Evolutionary conservation across 2,797 vertebrate species (phyloP), one percentile per base, ranked within the genome.

Genomic region (Psittacula echo): DNA sequence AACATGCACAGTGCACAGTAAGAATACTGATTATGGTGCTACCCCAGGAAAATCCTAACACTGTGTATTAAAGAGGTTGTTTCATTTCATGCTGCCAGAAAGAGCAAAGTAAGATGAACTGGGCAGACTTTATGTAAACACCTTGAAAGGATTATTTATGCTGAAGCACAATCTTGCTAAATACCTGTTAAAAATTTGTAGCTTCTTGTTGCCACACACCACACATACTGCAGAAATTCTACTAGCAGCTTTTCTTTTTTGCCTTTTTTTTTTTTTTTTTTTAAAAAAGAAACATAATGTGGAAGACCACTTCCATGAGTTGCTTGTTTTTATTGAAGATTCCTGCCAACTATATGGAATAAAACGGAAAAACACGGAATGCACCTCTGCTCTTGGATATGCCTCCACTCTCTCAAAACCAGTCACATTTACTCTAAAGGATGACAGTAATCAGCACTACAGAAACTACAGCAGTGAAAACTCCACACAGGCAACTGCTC

Each of bases 71-170:
- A 19, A 68, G 14, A 85, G 21, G 44, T 7, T 17, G 1, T 56
- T 81, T 56, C 19, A 64, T 32, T 74, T 18, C 65, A 85, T 34
- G 60, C 42, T 77, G 72, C 68, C 56, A 85, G 62, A 75, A 95
- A 60, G 62, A 94, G 45, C 13, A 56, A 53, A 94, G 60, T 72
- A 54, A 83, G 74, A 78, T 13, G 10, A 94, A 79, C 58, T 34
- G 7, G 9, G 51, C 47, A 74, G 29, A 48, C 24, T 54, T 73
- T 20, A 80, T 7, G 48, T 26, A 83, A 87, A 87, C 20, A 45
- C 41, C n/a, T 85, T 48, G 58, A 92, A 95, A 86, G 68, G 42
- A 90, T 70, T 54, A 83, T 42, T 90, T 93, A 85, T n/a, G 66
- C 65, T 82, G 64, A 76, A 95, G 89, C 23, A 68, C 51, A 73